A percentile compares a stretch with the other conserved stretches of the same genome.
Conservation (phyloP, 1,140 invertebrate genomes). For the Bombus huntii region DNA sequence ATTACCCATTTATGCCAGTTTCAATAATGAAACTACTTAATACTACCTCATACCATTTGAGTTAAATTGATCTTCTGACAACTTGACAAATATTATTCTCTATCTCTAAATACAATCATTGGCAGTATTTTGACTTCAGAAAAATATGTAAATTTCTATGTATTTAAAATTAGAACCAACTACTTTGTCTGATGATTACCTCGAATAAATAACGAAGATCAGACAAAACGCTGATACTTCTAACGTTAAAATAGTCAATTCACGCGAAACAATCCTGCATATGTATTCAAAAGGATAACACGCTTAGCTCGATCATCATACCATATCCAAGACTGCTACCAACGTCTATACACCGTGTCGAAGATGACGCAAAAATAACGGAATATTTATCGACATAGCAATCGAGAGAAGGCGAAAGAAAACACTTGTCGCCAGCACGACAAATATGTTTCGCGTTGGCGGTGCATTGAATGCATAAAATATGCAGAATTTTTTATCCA, state of each 20-base stretch:
- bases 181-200: not conserved
- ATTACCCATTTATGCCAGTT: too few relatives aligned
- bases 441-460: slow-evolving; percentile 32
- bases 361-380: slow-evolving; percentile 20
- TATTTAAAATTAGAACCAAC: not conserved
- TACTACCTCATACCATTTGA: not conserved
- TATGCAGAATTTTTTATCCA: slow-evolving; percentile 18
- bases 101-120: not conserved
- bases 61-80: not conserved
- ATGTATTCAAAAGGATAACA: not conserved
- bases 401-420: not conserved
- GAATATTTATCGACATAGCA: not conserved
- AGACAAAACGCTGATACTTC: not conserved
- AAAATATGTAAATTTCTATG: not conserved
- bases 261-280: not conserved
- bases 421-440: slow-evolving; percentile 24
- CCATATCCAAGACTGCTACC: not conserved
- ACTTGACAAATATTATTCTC: not conserved
- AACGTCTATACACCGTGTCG: not conserved
- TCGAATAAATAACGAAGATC: not conserved
- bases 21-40: not conserved
- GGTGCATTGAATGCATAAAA: slow-evolving; percentile 33
- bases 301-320: not conserved
- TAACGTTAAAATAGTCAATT: not conserved
- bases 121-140: not conserved